Base-by-base conservation (phyloP, 2,797 vertebrate species). In the Epinephelus malabaricus region DNA sequence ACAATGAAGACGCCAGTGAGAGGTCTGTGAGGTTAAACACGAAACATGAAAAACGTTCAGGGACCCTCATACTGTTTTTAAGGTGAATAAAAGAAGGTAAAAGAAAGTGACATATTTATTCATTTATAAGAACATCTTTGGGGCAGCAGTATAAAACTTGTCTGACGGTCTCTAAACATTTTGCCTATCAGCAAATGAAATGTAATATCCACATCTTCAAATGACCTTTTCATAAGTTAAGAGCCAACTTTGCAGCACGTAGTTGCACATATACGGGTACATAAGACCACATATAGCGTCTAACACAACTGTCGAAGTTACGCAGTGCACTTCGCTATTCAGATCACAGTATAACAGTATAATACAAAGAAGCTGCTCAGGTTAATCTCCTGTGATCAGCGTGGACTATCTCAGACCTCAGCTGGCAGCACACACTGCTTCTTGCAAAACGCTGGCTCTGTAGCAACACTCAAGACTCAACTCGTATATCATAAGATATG, bases 401-500 rank as follows among this genome's bases (percentile, higher is more conserved):
- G 13, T n/a, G 25, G 45, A 74, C 49, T 23, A 0, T 70, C 27
- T 76, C 47, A 30, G 40, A 15, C 3, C 25, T 40, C 15, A 53
- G 45, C 45, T 49, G 11, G 40, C 34, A 68, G 46, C 25, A 45
- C 25, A 64, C 25, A 30, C 23, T 40, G 49, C 51, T 49, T 54
- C 40, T 62, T 70, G 14, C 21, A 40, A 61, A 65, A 56, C 10
- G 6, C 10, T 54, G 13, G 7, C 21, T 45, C 4, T 1, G 18
- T 4, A 25, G 19, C 61, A 54, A 51, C 13, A 40, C 34, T 76
- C 10, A 64, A 50, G 40, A 54, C 18, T 67, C 18, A 62, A 47
- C 49, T 73, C 19, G 11, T 53, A 19, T 51, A 45, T 38, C n/a
- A 15, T 13, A 64, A 65, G 17, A 71, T 53, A 40, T 74, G 25